A percentile compares a stretch with the other conserved stretches of the same genome.
These are phyloP conservation scores for Drosophila gunungcola DNA, from an alignment of 1,140 invertebrate genomes.

Conservation along the genomic window DNA sequence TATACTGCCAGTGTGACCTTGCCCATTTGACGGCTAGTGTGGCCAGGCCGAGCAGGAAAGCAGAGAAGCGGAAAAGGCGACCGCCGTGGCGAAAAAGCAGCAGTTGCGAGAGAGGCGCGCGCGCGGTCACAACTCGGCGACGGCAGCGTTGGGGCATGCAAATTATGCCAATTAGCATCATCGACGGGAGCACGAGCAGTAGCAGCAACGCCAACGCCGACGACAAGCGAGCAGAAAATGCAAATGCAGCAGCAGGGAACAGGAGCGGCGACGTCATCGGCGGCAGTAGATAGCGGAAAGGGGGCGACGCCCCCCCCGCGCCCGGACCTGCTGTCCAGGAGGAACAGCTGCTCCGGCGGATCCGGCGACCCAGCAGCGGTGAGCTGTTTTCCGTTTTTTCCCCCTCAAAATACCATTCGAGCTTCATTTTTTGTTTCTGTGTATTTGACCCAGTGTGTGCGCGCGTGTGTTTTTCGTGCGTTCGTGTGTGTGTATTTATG, in stretches of 20 bases:
- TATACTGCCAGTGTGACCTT: too few species aligned
- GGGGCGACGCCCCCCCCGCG: slow-evolving; percentile 2
- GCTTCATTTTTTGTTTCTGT: slow-evolving; percentile 2
- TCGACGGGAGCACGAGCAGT: slow-evolving; percentile 55
- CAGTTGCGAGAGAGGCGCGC: slow-evolving; percentile 55
- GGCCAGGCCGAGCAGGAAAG: slow-evolving; percentile 7
- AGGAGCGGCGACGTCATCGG: slow-evolving; percentile 25
- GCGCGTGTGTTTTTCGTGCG: slow-evolving; percentile 7
- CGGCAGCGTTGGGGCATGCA: slow-evolving; percentile 62
- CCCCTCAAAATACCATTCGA: neutral
- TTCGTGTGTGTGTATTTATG: slow-evolving; percentile 8
- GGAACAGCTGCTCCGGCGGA: slow-evolving; percentile 32
- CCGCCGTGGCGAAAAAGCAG: neutral
- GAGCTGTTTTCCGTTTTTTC: slow-evolving; percentile 7
- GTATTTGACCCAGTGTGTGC: neutral
- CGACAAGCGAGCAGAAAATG: slow-evolving; percentile 37
- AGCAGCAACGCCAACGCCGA: slow-evolving; percentile 35
- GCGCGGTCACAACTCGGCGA: slow-evolving; percentile 58
- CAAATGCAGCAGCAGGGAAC: slow-evolving; percentile 19
- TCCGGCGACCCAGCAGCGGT: slow-evolving; percentile 25
- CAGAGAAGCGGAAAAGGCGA: neutral
- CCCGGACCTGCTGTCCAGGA: neutral
- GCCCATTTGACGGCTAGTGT: neutral
- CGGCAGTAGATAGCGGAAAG: slow-evolving; percentile 34
- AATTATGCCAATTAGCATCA: slow-evolving; percentile 74